phyloP scores from a whole-genome alignment of 1,140 invertebrate genomes.

The Bursaphelenchus mucronatus region DNA sequence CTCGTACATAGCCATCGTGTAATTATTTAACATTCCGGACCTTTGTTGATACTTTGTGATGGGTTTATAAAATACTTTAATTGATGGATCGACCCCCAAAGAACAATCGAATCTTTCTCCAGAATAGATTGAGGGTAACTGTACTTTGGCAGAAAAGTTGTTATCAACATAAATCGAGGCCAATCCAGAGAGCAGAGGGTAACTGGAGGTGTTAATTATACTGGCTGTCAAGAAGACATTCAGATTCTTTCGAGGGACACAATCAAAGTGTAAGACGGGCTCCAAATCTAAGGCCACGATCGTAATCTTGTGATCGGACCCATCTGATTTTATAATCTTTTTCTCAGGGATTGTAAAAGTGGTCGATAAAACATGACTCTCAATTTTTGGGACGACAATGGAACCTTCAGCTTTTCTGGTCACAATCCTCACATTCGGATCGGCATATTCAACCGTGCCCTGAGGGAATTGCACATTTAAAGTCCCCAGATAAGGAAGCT shows the following conservation, averaged over 20 bases:
- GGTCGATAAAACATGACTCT: slow-evolving; percentile 34
- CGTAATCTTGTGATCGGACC: slow-evolving; percentile 58
- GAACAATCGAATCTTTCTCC: slow-evolving; percentile 62
- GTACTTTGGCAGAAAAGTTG: slow-evolving; percentile 63
- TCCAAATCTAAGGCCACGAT: slow-evolving; percentile 61
- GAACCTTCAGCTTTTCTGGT: no score
- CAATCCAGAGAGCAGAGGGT: slow-evolving; percentile 60
- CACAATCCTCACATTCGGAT: no score
- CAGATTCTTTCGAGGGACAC: slow-evolving; percentile 59
- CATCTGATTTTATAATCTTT: slow-evolving; percentile 61
- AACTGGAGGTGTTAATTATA: slow-evolving; percentile 61
- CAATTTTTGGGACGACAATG: slow-evolving; percentile 11
- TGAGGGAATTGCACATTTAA: slow-evolving; percentile 47
- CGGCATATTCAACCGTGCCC: no score
- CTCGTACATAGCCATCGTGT: slow-evolving; percentile 45
- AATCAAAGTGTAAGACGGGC: slow-evolving; percentile 60
- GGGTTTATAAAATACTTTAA: slow-evolving; percentile 63
- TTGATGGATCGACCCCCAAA: slow-evolving; percentile 62
- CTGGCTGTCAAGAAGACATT: slow-evolving; percentile 62
- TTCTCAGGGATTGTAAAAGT: slow-evolving; percentile 58
- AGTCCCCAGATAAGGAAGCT: slow-evolving; percentile 59
- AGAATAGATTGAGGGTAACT: slow-evolving; percentile 24
- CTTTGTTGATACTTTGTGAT: slow-evolving; percentile 54
- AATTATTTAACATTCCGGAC: slow-evolving; percentile 52
- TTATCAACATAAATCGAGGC: slow-evolving; percentile 63